Base-by-base conservation (phyloP, 2,888 invertebrate species). In the Hemaris fuciformis region DNA sequence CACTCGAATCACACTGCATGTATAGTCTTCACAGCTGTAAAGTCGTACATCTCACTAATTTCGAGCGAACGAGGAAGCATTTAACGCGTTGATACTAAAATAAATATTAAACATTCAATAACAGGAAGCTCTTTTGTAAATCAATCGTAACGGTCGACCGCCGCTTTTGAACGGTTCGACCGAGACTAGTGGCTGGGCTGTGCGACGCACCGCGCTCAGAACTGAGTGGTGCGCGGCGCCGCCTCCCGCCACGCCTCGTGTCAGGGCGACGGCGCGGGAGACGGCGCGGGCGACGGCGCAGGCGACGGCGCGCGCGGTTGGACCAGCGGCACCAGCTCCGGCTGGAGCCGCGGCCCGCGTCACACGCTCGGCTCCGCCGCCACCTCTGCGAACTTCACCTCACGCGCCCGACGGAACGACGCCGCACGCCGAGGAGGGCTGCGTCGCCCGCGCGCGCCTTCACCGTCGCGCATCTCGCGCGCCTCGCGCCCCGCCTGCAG, bases 271-370 rank as follows among this genome's bases (percentile, higher is more conserved):
- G 70, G 34, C 38, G 74, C n/a, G n/a, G 71, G 41, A 67, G 62
- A 15, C 75, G 70, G 34, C 78, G 73, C 41, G 72, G 66, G 34
- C 38, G 74, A 71, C 61, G 78, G 65, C 20, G 75, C 62, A 64
- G 82, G 80, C 15, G 81, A 77, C 71, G 74, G 72, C 59, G 73
- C 72, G 38, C 69, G 71, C 41, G 79, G 75, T 56, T 80, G 73
- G 34, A 89, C 84, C 66, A 92, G 92, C 89, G 93, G 93, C 89
- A 90, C 91, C 89, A 92, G 92, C 85, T 91, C 93, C 67, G 83
- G 88, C 90, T 89, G 91, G 89, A 79, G 91, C 91, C 91, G 89
- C 90, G 81, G 90, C 91, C 87, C 89, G 84, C 86, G 93, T 93
- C 93, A 93, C 88, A 91, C 91, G 64, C 77, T 76, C 59, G 89